phyloP scores from a whole-genome alignment of 2,113 vertebrate genomes.

The Hypomesus transpacificus region DNA sequence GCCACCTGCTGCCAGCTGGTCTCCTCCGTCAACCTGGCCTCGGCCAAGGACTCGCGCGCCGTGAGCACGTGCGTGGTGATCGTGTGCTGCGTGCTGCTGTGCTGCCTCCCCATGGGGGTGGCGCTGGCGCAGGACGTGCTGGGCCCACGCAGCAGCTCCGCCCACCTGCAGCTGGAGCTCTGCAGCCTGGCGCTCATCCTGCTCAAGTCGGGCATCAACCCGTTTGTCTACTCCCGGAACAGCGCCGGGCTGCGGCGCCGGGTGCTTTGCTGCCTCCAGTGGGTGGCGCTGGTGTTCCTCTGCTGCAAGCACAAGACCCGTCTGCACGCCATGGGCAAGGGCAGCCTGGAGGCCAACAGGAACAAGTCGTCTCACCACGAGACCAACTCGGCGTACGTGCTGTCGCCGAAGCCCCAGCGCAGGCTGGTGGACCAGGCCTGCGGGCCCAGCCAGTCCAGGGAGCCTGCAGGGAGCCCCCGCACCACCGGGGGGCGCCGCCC shows the following conservation, averaged over 20 bases:
- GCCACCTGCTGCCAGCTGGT: conserved; percentile 79
- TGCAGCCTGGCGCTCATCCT: conserved; percentile 93
- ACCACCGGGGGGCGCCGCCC: conserved; percentile 73
- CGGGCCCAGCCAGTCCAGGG: conserved; percentile 86
- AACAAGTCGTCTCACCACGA: conserved; percentile 97
- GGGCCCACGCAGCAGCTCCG: conserved; percentile 74
- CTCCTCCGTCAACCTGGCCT: conserved; percentile 81
- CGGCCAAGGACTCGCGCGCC: conserved; percentile 87
- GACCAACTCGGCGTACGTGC: conserved; percentile 90
- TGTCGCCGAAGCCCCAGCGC: conserved; percentile 89
- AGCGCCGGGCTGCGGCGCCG: conserved; percentile 87
- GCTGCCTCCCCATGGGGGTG: conserved; percentile 89
- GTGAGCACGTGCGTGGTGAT: conserved; percentile 90
- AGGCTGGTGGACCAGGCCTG: conserved; percentile 90
- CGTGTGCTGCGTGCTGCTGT: conserved; percentile 86
- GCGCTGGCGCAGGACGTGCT: conserved; percentile 84
- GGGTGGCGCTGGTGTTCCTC: conserved; percentile 75
- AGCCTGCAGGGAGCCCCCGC: conserved; percentile 80
- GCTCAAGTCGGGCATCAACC: conserved; percentile 93
- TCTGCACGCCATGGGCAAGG: conserved; percentile 87
- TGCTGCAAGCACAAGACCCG: conserved; percentile 93
- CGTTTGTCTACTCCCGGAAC: conserved; percentile 95
- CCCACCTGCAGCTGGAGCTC: conserved; percentile 91
- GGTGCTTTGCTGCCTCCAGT: conserved; percentile 84
- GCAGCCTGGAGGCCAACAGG: conserved; percentile 89